Base-by-base conservation (phyloP, 2,888 invertebrate species). In the Herminia tarsipennalis region DNA sequence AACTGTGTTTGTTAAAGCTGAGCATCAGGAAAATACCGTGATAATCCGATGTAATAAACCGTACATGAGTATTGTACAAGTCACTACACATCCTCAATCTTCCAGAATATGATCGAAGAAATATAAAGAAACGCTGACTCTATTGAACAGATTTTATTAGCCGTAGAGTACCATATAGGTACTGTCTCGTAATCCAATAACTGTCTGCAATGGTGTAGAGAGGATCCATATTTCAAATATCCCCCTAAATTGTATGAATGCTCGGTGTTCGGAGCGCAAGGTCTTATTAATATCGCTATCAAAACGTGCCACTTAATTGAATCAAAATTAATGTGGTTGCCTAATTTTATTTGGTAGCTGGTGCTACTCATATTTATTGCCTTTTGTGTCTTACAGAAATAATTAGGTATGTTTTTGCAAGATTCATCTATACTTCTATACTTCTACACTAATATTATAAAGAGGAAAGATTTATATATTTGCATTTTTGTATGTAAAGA, bases 161-260 rank as follows among this genome's bases (percentile, higher is more conserved):
- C 20, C n/a, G 35, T 42, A 33, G 34, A 58, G 49, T 46, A 57
- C 47, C 60, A 58, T 49, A 58, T 45, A 56, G 57, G 50, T 28
- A 40, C 36, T 40, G 30, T 53, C 49, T 50, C 46, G 41, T 55
- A 66, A 73, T 73, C 66, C 68, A 70, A 72, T 70, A 68, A 67
- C 58, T 70, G 69, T 70, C 66, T 58, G 35, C 48, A 37, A 49
- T 52, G 57, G 49, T 52, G 49, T 47, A 37, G 39, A 54, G 45
- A 45, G 32, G 44, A 59, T 43, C 50, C 63, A 63, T 65, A 63
- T 58, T 66, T 67, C 57, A 60, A 59, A 58, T 58, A 49, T 43
- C 33, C 4, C 30, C 18, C 32, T 20, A 36, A 47, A 50, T 50
- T 52, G 32, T 47, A 46, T 45, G 44, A 56, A 45, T 56, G 40